Conservation (phyloP, 1,140 invertebrate genomes). For the Panagrolaimus sp. region DNA sequence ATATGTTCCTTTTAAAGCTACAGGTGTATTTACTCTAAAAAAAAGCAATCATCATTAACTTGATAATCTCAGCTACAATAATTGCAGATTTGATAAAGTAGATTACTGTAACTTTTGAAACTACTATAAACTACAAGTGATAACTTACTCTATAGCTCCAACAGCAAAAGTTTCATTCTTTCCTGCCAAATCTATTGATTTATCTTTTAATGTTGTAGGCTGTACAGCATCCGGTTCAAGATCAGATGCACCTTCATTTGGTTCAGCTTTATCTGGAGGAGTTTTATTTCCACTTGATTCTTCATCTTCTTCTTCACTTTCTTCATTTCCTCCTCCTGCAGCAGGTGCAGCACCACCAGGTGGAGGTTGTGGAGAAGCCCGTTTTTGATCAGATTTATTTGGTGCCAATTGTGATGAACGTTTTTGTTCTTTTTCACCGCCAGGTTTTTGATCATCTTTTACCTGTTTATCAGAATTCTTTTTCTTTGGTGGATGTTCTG, state of each 20-base stretch:
- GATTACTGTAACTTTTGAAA: too few species aligned
- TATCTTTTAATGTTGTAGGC: background rate
- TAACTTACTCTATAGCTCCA: background rate
- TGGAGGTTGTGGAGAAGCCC: background rate
- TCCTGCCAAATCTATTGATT: background rate
- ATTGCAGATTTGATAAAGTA: too few species aligned
- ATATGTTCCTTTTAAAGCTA: background rate
- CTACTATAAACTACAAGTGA: background rate
- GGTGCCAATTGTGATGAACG: background rate
- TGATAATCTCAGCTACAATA: too few species aligned
- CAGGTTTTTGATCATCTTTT: too few species aligned
- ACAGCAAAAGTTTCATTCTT: background rate
- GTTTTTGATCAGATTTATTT: too few species aligned
- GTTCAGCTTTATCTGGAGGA: slow-evolving; percentile 4
- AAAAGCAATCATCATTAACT: background rate
- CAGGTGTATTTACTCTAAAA: background rate
- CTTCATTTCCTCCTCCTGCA: too few species aligned
- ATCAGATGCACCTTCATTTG: background rate
- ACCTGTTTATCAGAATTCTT: too few species aligned
- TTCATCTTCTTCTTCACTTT: background rate
- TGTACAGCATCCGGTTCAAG: background rate
- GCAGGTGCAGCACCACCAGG: background rate
- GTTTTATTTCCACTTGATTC: background rate
- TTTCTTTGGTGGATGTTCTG: too few species aligned
- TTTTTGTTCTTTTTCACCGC: too few species aligned